Evolutionary conservation across 2,888 invertebrate species (phyloP), one percentile per base, ranked within the genome.

Genomic region (Amphiduros pacificus): DNA sequence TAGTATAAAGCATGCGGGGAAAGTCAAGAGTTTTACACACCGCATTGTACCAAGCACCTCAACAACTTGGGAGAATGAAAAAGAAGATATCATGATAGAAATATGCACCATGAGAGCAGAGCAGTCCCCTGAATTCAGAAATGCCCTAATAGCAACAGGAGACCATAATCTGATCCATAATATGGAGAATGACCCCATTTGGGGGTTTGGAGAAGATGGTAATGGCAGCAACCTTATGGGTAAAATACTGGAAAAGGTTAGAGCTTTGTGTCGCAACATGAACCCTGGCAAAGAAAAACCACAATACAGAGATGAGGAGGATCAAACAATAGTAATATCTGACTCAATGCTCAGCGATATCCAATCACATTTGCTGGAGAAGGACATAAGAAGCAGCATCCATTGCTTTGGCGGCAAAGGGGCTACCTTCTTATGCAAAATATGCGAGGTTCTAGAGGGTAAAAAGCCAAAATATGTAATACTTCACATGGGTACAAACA

Each of bases 121-220:
- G 6, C 55, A 55, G n/a, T 36, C 32, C 14, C 6, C 2, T 9
- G 36, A 36, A 6, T 55, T 32, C 40, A 5, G 55, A 9, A 36
- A 55, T 2, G 36, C 9, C 2, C 24, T 55, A 6, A 20, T 36
- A 2, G 36, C 31, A 32, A 22, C 55, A 22, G 55, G 55, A 9
- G 20, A 14, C 20, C 32, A 32, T 11, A 4, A 36, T 4, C 22
- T 55, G 9, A 36, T 55, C 20, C 55, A 55, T 40, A 55, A 55
- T n/a, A 55, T 36, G 40, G 55, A 55, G 24, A 40, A 24, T 9
- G 55, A 55, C 26, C 2, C 36, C n/a, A 2, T 20, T 22, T 55
- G 55, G 55, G 55, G 55, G 22, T 55, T 32, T 55, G 55, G 55
- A 5, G 26, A 22, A 22, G 40, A 55, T 36, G 22, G 32, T 6